phyloP scores from a whole-genome alignment of 2,797 vertebrate genomes.

The Monodelphis domestica region DNA sequence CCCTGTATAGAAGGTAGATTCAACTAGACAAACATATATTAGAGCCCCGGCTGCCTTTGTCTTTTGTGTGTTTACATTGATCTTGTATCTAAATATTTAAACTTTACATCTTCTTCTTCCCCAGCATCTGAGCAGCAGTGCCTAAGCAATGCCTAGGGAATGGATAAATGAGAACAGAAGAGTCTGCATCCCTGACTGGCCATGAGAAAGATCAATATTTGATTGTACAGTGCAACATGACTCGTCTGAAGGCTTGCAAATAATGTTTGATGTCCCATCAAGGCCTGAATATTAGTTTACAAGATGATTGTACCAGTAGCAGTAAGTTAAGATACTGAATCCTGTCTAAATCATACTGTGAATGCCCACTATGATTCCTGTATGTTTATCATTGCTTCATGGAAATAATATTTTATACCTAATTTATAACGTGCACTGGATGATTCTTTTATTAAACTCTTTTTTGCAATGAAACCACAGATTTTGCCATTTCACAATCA shows the following conservation, averaged over 20 bases:
- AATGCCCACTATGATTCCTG: neutral
- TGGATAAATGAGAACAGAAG: neutral
- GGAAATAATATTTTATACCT: neutral
- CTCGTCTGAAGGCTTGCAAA: neutral
- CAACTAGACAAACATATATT: neutral
- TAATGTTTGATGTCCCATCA: neutral
- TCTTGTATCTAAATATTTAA: neutral
- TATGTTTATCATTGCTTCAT: neutral
- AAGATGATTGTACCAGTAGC: too few species aligned
- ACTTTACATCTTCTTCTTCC: neutral
- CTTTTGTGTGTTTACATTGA: neutral
- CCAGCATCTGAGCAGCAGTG: neutral
- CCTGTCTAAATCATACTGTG: neutral
- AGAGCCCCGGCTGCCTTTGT: neutral
- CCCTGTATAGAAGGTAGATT: neutral
- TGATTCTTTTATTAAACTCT: neutral
- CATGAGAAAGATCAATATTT: neutral
- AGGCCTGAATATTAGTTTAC: neutral
- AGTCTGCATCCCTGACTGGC: neutral
- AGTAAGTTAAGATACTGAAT: neutral
- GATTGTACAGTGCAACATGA: neutral
- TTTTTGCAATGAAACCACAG: neutral
- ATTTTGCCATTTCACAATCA: too few species aligned
- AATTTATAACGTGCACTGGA: neutral
- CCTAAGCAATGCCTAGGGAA: neutral